Percentiles rank a stretch among this genome's conserved stretches.
phyloP scores from a whole-genome alignment of 2,113 vertebrate species.

The Toxotes chatareus region DNA sequence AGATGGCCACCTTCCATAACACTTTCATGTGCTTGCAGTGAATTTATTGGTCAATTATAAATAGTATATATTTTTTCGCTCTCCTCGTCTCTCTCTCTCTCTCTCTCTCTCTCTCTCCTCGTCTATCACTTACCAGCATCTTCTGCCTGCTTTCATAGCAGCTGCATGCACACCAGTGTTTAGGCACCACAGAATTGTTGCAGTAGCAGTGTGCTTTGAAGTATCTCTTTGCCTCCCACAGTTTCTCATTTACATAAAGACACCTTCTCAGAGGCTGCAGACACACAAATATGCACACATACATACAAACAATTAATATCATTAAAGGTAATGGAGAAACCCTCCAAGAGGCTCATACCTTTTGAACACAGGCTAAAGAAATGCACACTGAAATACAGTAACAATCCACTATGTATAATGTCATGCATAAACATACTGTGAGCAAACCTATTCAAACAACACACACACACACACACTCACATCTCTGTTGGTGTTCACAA shows the following conservation, averaged over 20 bases:
- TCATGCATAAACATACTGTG: conserved; percentile 15
- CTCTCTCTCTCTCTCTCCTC: background rate
- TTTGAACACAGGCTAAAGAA: conserved; percentile 22
- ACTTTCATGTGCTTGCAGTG: conserved; percentile 4
- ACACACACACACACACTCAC: conserved; percentile 33
- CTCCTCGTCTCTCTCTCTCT: background rate
- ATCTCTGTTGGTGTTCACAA: conserved; percentile 66
- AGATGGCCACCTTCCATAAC: conserved; percentile 12
- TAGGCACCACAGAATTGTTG: conserved; percentile 7
- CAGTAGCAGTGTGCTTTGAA: conserved; percentile 43
- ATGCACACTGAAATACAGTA: conserved; percentile 17
- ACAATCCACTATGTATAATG: conserved; percentile 7
- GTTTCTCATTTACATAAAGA: conserved; percentile 65
- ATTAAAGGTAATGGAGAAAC: conserved; percentile 27
- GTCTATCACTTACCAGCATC: background rate
- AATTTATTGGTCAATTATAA: conserved; percentile 37
- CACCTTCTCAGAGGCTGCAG: conserved; percentile 18
- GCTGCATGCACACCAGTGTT: conserved; percentile 16
- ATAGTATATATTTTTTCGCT: background rate
- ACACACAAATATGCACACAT: conserved; percentile 23
- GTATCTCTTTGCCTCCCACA: conserved; percentile 51
- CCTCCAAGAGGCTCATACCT: background rate
- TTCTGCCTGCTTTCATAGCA: background rate
- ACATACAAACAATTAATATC: conserved; percentile 27
- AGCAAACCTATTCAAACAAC: conserved; percentile 6